Percentiles rank a stretch among this genome's conserved stretches.
phyloP scores from a whole-genome alignment of 2,797 vertebrate species.

The Danio jaintianensis region DNA sequence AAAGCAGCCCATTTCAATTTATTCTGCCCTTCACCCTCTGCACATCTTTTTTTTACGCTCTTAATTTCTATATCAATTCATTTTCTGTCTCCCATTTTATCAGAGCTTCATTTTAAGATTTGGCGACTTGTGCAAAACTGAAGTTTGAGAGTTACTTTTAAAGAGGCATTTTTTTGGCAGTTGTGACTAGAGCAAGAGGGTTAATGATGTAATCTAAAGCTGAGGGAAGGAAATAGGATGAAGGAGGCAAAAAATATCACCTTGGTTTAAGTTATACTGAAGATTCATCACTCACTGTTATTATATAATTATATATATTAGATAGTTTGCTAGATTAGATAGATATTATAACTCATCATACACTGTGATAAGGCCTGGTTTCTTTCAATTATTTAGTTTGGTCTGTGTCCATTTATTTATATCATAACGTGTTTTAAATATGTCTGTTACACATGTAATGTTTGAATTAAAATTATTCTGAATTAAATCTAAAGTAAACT shows the following conservation, averaged over 20 bases:
- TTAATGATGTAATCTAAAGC: conserved; percentile 40
- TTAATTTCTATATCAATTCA: conserved; percentile 71
- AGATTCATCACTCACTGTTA: background rate
- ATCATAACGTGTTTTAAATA: background rate
- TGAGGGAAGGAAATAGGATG: background rate
- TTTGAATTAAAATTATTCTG: background rate
- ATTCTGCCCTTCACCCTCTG: conserved; percentile 71
- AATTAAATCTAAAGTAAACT: no score
- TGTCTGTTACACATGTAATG: background rate
- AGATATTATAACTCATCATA: no score
- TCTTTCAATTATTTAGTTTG: no score
- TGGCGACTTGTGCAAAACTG: conserved; percentile 48
- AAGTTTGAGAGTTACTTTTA: conserved; percentile 37
- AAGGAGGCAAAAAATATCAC: background rate
- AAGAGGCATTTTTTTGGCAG: conserved; percentile 39
- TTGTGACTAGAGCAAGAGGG: conserved; percentile 8
- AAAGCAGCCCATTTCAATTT: conserved; percentile 70
- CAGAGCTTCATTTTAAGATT: conserved; percentile 60
- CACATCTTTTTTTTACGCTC: conserved; percentile 61
- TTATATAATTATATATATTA: no score
- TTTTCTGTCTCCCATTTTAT: conserved; percentile 66
- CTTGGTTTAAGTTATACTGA: conserved; percentile 1
- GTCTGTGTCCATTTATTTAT: no score
- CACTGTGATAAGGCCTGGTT: no score
- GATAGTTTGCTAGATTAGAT: no score